These are phyloP conservation scores for Rhabdomys pumilio DNA, from an alignment of 2,797 vertebrate genomes.

Conservation along the genomic window DNA sequence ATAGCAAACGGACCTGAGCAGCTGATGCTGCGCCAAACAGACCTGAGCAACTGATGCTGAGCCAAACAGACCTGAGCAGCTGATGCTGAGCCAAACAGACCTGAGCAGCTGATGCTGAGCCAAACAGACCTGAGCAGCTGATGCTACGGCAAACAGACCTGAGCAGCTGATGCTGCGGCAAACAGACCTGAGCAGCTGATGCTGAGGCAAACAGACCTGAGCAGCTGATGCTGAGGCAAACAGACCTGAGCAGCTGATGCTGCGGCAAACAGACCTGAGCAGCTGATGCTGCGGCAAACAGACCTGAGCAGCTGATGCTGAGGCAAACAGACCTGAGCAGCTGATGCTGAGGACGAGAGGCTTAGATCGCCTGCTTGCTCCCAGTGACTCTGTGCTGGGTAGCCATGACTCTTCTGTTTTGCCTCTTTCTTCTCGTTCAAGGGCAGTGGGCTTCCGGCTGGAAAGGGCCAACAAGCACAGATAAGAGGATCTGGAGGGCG, in stretches of 20 bases:
- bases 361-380: neutral
- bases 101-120: too few species aligned
- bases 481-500: conserved; percentile 52
- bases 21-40: neutral
- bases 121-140: neutral
- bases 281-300: too few species aligned
- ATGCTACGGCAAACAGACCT: neutral
- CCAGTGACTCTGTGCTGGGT: neutral
- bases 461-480: conserved; percentile 16
- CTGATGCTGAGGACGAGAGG: neutral
- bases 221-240: neutral
- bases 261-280: too few species aligned
- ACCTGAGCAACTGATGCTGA: too few species aligned
- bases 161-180: too few species aligned
- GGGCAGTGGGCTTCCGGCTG: neutral
- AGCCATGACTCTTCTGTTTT: neutral
- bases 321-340: too few species aligned
- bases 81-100: too few species aligned
- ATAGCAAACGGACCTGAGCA: neutral
- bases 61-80: too few species aligned
- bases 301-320: too few species aligned
- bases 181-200: too few species aligned
- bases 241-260: too few species aligned
- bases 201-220: neutral
- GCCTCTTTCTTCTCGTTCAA: conserved; percentile 47